These are phyloP conservation scores for Theonella swinhoei DNA, from an alignment of 37 sponge, comb jelly and placozoan genomes.

Conservation along the genomic window DNA sequence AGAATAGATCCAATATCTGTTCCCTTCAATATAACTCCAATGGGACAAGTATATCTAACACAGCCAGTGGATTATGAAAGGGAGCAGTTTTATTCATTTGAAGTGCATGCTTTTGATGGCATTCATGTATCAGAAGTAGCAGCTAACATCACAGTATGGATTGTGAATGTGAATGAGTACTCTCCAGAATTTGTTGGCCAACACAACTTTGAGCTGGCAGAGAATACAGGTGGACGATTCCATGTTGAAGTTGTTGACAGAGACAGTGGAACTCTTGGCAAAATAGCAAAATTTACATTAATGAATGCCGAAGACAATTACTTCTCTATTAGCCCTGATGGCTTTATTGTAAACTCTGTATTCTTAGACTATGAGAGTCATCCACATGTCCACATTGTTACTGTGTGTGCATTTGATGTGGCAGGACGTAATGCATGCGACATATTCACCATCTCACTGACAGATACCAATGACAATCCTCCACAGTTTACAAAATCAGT, in stretches of 20 bases:
- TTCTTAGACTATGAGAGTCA: slow-evolving; percentile 48
- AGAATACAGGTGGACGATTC: slow-evolving; percentile 54
- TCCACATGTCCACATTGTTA: slow-evolving; percentile 5
- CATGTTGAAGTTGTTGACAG: slow-evolving; percentile 34
- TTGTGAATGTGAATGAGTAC: slow-evolving; percentile 53
- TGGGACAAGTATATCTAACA: slow-evolving; percentile 35
- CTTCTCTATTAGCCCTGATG: slow-evolving; percentile 35
- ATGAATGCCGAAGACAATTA: background rate
- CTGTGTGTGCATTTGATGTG: slow-evolving; percentile 44
- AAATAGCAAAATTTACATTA: slow-evolving; percentile 16
- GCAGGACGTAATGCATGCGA: slow-evolving; percentile 16
- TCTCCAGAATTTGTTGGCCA: slow-evolving; percentile 43
- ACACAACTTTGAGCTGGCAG: slow-evolving; percentile 17
- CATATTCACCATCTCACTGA: slow-evolving; percentile 24
- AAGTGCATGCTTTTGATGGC: slow-evolving; percentile 59
- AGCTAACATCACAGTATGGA: slow-evolving; percentile 22
- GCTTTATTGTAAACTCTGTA: slow-evolving; percentile 16
- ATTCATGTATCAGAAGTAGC: slow-evolving; percentile 4
- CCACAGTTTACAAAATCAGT: slow-evolving; percentile 31
- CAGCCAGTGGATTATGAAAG: slow-evolving; percentile 46
- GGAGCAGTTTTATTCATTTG: background rate
- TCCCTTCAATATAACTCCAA: slow-evolving; percentile 15
- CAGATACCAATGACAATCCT: slow-evolving; percentile 55
- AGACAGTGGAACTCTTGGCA: slow-evolving; percentile 37
- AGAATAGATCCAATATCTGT: slow-evolving; percentile 7